phyloP scores from a whole-genome alignment of 2,113 vertebrate species.

The Cinclus cinclus region DNA sequence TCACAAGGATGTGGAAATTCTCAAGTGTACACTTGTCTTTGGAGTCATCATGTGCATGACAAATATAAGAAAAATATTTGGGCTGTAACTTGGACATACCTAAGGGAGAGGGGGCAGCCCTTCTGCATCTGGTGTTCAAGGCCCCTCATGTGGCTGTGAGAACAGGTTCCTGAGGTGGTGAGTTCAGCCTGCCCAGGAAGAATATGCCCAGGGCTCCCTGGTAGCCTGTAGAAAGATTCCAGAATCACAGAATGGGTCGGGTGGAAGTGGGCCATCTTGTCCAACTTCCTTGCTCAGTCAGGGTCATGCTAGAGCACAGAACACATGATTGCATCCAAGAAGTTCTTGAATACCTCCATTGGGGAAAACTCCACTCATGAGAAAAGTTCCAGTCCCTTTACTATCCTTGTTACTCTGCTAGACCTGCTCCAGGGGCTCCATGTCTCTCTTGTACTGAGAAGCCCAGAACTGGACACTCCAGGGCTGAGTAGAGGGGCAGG shows the following conservation, averaged over 20 bases:
- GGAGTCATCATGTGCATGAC: neutral
- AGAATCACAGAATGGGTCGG: neutral
- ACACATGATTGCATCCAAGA: neutral
- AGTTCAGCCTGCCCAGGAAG: neutral
- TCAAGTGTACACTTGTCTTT: neutral
- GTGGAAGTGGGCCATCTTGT: neutral
- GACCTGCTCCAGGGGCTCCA: neutral
- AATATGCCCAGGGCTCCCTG: neutral
- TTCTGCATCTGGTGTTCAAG: neutral
- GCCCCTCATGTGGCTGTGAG: neutral
- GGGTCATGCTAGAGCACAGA: neutral
- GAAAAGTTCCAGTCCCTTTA: no score
- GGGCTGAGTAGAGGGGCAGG: neutral
- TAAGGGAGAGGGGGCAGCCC: neutral
- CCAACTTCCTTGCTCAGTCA: neutral
- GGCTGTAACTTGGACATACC: neutral
- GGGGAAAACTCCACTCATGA: neutral
- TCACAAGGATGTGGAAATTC: neutral
- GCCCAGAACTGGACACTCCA: neutral
- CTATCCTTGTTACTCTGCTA: neutral
- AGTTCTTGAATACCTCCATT: neutral
- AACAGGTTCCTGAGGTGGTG: neutral
- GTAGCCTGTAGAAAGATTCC: neutral
- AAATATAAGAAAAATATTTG: neutral
- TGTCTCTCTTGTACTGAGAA: neutral